Base-by-base conservation (phyloP, 2,797 vertebrate species). In the Graptemys geographica region DNA sequence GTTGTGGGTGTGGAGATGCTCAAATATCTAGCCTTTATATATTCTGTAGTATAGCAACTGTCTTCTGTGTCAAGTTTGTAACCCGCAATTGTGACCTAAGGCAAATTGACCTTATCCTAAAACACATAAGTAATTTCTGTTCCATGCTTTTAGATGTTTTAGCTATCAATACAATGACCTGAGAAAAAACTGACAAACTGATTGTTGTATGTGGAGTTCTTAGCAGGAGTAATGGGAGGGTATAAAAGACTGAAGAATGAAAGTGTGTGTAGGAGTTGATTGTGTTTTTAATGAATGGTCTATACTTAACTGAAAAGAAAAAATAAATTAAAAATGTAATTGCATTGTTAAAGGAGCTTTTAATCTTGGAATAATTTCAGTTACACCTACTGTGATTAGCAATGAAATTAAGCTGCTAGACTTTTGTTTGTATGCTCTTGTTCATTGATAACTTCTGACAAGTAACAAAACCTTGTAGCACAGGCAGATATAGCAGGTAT, bases 81-180 rank as follows among this genome's bases (percentile, higher is more conserved):
- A 47, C 89, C 27, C 83, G 80, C 0, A 0, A 25, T 92, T 87
- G 47, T 90, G 84, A 94, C 78, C 37, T 59, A 52, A 76, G 85
- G 52, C 86, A 89, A 95, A 79, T 6, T 52, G n/a, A 59, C n/a
- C 92, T 86, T 49, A 72, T 87, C 81, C 81, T 89, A 49, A 44
- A 25, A 27, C 44, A 47, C 83, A 89, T 41, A 86, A 81, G 89
- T 89, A 88, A 49, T 87, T 90, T 8, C 62, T 93, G 0, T 65
- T 90, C 87, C 72, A 33, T 88, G 69, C 16, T 81, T 91, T 94
- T 84, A 93, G 84, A 53, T 85, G 12, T 94, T n/a, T 37, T 88
- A 86, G 49, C 78, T 41, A 11, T 65, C 6, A 3, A 41, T 89
- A 84, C 11, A 91, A 4, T 87, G 90, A 85, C 5, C 16, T 1